Evolutionary conservation across 2,888 invertebrate species (phyloP).

Genomic region (Stenolophus ochropezus): DNA sequence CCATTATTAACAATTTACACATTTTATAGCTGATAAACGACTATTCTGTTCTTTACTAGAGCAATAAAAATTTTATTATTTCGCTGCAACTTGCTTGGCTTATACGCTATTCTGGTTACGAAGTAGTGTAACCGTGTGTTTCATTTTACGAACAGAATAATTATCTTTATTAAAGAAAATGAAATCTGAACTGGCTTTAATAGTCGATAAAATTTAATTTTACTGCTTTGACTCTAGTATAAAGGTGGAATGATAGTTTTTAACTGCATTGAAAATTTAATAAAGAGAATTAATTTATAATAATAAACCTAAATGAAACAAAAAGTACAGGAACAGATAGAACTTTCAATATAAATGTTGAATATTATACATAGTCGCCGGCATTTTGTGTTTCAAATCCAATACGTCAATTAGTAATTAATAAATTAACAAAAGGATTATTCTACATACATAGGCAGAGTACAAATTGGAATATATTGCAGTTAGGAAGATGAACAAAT

Average conservation of each 20-base stretch:
- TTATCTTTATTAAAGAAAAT: conserved; percentile 43
- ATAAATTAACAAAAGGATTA: too few relatives aligned
- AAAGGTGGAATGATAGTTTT: conserved; percentile 1
- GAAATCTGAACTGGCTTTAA: conserved; percentile 36
- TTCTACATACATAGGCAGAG: too few relatives aligned
- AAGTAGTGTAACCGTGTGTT: not conserved
- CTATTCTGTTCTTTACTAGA: not conserved
- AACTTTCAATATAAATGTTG: too few relatives aligned
- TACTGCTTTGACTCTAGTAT: not conserved
- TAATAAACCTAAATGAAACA: too few relatives aligned
- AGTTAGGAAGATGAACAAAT: too few relatives aligned
- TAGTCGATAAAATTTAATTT: conserved; percentile 33
- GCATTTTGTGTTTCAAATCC: too few relatives aligned
- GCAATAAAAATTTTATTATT: conserved; percentile 26
- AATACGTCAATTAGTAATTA: too few relatives aligned
- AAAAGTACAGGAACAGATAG: too few relatives aligned
- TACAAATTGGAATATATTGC: too few relatives aligned
- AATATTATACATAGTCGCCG: too few relatives aligned
- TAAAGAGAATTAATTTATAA: conserved; percentile 12
- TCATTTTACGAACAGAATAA: conserved; percentile 3
- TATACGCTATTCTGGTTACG: not conserved
- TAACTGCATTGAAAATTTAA: conserved; percentile 9
- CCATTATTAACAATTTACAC: conserved; percentile 8
- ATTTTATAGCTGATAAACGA: conserved; percentile 4
- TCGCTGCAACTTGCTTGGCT: conserved; percentile 14